Percentiles rank a stretch among this genome's conserved stretches.
Conservation (phyloP, 2,113 vertebrate species). For the Hippocampus zosterae region DNA sequence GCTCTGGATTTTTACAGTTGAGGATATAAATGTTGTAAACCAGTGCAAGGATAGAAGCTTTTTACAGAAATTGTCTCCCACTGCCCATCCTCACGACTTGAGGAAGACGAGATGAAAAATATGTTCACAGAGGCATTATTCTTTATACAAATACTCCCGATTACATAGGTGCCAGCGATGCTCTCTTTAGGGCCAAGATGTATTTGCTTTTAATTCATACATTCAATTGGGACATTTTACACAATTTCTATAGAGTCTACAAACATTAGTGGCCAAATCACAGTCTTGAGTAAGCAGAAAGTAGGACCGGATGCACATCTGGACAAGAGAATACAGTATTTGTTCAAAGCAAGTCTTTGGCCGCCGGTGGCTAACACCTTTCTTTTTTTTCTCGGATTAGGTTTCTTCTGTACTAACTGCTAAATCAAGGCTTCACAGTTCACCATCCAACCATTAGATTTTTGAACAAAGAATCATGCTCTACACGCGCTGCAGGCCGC, state of each 20-base stretch:
- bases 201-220: slow-evolving; percentile 62
- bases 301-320: slow-evolving; percentile 29
- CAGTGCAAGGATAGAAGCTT: slow-evolving; percentile 40
- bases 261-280: slow-evolving; percentile 55
- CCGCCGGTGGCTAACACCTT: slow-evolving; percentile 35
- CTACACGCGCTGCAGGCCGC: slow-evolving; percentile 26
- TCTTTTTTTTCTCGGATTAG: slow-evolving; percentile 50
- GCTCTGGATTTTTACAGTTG: slow-evolving; percentile 63
- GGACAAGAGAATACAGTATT: slow-evolving; percentile 59
- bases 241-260: slow-evolving; percentile 44
- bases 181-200: slow-evolving; percentile 45
- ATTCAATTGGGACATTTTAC: slow-evolving; percentile 55
- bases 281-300: slow-evolving; percentile 46
- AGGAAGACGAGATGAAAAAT: slow-evolving; percentile 26
- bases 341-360: slow-evolving; percentile 53
- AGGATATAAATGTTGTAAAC: slow-evolving; percentile 49
- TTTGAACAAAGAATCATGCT: slow-evolving; percentile 15
- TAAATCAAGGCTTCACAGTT: slow-evolving; percentile 33
- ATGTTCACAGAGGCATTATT: slow-evolving; percentile 35
- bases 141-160: slow-evolving; percentile 57
- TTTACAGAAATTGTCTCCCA: slow-evolving; percentile 61
- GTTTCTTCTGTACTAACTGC: slow-evolving; percentile 26
- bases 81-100: slow-evolving; percentile 45
- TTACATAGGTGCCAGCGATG: slow-evolving; percentile 38
- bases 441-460: background rate